These are phyloP conservation scores for Channa argus DNA, from an alignment of 2,113 vertebrate species.

Conservation along the genomic window DNA sequence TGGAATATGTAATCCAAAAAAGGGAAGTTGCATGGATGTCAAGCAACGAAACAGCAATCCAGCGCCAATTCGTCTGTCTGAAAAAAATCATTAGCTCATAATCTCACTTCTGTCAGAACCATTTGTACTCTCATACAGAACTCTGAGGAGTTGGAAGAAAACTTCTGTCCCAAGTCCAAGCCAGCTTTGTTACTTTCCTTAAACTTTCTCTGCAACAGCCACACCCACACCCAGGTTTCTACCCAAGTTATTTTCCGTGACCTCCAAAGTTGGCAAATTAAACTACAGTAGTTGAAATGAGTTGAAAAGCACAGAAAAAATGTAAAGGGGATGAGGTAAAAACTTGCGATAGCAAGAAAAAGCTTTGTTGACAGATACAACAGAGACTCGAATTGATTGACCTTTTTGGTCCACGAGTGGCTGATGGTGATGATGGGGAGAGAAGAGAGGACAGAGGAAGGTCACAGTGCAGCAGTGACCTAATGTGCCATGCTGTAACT, in stretches of 20 bases:
- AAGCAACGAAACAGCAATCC: slow-evolving; percentile 7
- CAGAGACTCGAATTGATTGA: slow-evolving; percentile 52
- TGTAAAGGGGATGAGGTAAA: slow-evolving; percentile 22
- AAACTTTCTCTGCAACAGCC: neutral
- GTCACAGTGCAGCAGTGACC: slow-evolving; percentile 15
- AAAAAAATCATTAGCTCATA: slow-evolving; percentile 21
- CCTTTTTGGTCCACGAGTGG: slow-evolving; percentile 45
- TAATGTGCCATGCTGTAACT: slow-evolving; percentile 9
- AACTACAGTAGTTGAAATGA: slow-evolving; percentile 32
- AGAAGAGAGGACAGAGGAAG: slow-evolving; percentile 1
- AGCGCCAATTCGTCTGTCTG: slow-evolving; percentile 20
- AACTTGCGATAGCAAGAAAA: slow-evolving; percentile 39
- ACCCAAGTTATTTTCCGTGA: slow-evolving; percentile 26
- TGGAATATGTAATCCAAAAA: slow-evolving; percentile 7
- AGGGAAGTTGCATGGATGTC: neutral
- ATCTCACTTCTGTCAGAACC: slow-evolving; percentile 27
- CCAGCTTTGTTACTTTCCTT: slow-evolving; percentile 24
- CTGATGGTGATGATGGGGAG: slow-evolving; percentile 8
- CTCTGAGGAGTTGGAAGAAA: slow-evolving; percentile 6
- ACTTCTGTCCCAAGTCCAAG: slow-evolving; percentile 17
- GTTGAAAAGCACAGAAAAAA: slow-evolving; percentile 42
- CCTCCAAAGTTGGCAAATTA: slow-evolving; percentile 43
- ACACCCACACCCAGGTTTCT: neutral
- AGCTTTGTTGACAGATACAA: slow-evolving; percentile 55
- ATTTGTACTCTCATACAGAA: slow-evolving; percentile 5